These are phyloP conservation scores for Vombatus ursinus DNA, from an alignment of 2,113 vertebrate genomes.

Conservation along the genomic window DNA sequence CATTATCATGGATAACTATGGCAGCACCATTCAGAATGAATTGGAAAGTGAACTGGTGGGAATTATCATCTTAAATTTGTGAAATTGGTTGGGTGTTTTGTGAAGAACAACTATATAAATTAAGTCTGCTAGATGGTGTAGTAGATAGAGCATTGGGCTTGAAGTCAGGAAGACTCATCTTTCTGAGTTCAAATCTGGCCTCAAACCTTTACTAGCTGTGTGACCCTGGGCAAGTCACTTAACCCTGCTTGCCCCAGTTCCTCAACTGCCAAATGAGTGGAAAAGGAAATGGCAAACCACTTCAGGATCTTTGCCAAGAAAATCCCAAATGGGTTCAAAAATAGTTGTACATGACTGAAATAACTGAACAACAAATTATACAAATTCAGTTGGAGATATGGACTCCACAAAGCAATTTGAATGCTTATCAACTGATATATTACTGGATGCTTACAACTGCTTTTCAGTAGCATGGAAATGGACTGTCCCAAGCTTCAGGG, in stretches of 20 bases:
- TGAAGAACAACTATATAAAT: background rate
- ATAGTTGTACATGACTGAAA: background rate
- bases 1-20: background rate
- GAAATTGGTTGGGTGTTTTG: background rate
- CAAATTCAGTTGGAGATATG: background rate
- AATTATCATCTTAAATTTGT: background rate
- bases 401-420: background rate
- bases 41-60: background rate
- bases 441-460: background rate
- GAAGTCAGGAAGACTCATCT: background rate
- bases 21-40: background rate
- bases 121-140: background rate
- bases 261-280: background rate
- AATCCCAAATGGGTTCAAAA: background rate
- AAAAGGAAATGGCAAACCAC: background rate
- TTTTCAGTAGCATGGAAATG: background rate
- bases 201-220: background rate
- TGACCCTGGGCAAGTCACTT: background rate
- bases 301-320: background rate
- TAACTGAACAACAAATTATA: background rate
- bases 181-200: background rate
- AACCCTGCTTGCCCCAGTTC: background rate
- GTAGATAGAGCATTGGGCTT: background rate
- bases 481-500: too few species aligned
- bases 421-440: background rate